Base-by-base conservation (phyloP, 2,797 vertebrate genomes). In the Propithecus perrieri region DNA sequence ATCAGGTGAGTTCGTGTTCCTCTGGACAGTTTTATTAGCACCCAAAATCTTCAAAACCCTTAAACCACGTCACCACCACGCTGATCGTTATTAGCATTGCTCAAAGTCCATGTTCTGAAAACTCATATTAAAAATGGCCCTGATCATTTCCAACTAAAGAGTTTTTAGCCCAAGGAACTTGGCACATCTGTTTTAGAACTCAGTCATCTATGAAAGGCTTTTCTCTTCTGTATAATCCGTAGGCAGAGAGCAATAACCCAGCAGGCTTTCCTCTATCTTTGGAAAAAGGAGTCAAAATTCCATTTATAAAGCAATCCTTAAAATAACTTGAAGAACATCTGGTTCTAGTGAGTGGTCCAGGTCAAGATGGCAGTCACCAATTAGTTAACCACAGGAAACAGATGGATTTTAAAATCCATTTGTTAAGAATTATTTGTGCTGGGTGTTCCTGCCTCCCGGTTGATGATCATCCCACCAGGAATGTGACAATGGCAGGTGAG, bases 131-230 rank as follows among this genome's bases (percentile, higher is more conserved):
- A 97, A 97, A 98, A 94, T 65, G 78, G 78, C 48, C 95, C 96
- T 48, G 89, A 85, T 97, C 96, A 94, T 97, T 98, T 96, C 89
- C 91, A 94, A 86, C 93, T 79, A 95, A 97, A 97, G 91, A 96
- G 95, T 59, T 97, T 97, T 97, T 93, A 97, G 96, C 93, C 96
- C 91, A 97, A 98, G 95, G 97, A 98, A 97, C 87, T 93, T 96
- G 93, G 95, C 95, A 98, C 96, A 95, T 97, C 97, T 98, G 97
- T 97, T 96, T 96, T 96, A 98, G 95, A 96, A 97, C 94, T 96
- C 97, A 97, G 96, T 97, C 97, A 95, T 94, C 89, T 95, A 95
- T 89, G 97, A 97, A 96, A 98, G 69, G 72, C 87, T 97, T 96
- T 93, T 93, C 96, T 94, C 81, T 79, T 95, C 95, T 95, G 84